Evolutionary conservation across 2,113 vertebrate genomes (phyloP).

Genomic region (Pantherophis guttatus): DNA sequence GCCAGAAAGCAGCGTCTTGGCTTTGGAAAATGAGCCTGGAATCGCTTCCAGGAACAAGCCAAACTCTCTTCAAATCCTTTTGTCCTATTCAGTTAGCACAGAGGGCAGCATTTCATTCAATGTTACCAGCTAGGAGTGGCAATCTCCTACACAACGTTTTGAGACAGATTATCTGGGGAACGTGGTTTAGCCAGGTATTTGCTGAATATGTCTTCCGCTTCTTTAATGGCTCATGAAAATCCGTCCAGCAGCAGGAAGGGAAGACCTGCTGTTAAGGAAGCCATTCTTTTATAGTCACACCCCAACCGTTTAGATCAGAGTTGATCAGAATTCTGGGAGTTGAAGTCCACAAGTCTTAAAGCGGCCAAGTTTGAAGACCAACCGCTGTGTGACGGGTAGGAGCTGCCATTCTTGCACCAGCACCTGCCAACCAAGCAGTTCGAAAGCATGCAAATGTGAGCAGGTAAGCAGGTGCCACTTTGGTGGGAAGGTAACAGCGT

Average conservation of each 20-base stretch:
- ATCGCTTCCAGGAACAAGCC: neutral
- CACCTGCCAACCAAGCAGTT: neutral
- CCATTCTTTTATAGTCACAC: neutral
- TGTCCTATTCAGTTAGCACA: neutral
- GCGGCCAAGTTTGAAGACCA: neutral
- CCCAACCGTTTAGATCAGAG: neutral
- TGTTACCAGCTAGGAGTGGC: neutral
- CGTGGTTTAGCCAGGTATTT: neutral
- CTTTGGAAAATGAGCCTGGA: neutral
- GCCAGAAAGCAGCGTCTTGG: neutral
- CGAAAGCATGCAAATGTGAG: neutral
- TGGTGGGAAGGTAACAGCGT: neutral
- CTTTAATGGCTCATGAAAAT: neutral
- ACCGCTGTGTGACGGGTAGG: too few relatives aligned
- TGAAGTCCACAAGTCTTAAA: too few relatives aligned
- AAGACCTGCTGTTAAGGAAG: neutral
- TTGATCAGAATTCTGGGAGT: neutral
- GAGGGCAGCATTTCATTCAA: neutral
- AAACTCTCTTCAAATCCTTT: neutral
- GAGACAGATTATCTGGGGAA: neutral
- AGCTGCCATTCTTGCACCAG: neutral
- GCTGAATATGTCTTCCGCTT: neutral
- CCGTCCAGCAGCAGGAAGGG: neutral
- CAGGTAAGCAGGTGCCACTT: neutral
- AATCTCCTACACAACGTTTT: neutral